Percentiles rank a stretch among this genome's conserved stretches.
phyloP scores from a whole-genome alignment of 2,888 invertebrate genomes.

The Tanaodytes sp. region DNA sequence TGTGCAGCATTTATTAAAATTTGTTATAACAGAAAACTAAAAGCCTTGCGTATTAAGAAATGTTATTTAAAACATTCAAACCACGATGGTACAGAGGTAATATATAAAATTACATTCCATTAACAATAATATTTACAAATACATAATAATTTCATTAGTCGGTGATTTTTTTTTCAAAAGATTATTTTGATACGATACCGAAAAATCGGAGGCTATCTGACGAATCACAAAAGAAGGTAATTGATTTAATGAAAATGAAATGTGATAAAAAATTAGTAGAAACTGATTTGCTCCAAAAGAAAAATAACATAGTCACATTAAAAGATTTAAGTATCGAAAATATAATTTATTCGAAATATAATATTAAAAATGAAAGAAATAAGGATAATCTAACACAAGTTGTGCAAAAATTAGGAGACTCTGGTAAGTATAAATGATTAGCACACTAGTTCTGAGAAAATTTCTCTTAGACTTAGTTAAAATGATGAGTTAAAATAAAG shows the following conservation, averaged over 20 bases:
- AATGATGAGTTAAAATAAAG: no score
- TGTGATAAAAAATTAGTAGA: conserved; percentile 1
- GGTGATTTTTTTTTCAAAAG: no score
- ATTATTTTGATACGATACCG: not conserved
- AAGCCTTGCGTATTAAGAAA: no score
- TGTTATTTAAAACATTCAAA: no score
- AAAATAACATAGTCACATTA: not conserved
- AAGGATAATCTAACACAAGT: not conserved
- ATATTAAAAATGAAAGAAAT: not conserved
- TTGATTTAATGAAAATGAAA: not conserved
- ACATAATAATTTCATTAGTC: no score
- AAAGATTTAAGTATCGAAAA: conserved; percentile 2
- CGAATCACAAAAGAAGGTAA: not conserved
- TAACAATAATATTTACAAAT: no score
- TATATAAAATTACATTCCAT: no score
- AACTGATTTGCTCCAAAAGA: not conserved
- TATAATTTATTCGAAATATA: not conserved
- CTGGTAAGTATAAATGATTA: not conserved
- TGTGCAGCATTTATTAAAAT: no score
- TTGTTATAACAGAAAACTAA: no score
- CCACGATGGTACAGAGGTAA: no score
- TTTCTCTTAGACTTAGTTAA: no score
- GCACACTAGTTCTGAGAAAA: no score
- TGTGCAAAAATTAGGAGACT: not conserved
- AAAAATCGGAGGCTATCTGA: not conserved